Conservation (phyloP, 2,113 vertebrate species). For the Myotis brandtii region DNA sequence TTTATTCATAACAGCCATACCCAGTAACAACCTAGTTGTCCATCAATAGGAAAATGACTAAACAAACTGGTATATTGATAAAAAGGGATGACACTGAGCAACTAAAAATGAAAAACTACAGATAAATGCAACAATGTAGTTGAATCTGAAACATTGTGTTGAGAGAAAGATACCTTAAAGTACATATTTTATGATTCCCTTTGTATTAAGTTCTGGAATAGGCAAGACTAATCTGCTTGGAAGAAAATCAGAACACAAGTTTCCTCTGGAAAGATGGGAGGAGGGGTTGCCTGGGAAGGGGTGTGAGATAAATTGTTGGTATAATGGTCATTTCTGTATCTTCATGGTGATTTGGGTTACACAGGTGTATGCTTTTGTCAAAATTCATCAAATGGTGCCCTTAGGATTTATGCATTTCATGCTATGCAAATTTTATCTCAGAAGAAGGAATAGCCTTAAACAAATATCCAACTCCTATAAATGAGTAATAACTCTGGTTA, state of each 20-base stretch:
- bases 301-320: not conserved
- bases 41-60: not conserved
- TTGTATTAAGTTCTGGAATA: not conserved
- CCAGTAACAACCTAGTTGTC: not conserved
- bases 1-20: not conserved
- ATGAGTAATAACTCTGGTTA: not conserved
- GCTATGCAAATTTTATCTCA: not conserved
- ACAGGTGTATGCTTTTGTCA: not conserved
- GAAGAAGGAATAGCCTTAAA: constrained; percentile 10
- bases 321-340: not conserved
- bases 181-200: not conserved
- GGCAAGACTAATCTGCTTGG: not conserved
- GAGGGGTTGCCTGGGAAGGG: not conserved
- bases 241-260: not conserved
- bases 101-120: not conserved
- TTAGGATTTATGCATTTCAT: not conserved
- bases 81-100: not conserved
- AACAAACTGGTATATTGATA: not conserved
- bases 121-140: not conserved
- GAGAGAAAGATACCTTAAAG: not conserved
- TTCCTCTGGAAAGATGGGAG: not conserved
- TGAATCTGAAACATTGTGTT: not conserved
- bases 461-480: not conserved
- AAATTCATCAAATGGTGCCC: not conserved
- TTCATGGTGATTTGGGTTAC: not conserved